phyloP scores from a whole-genome alignment of 2,113 vertebrate genomes.

The Marmota monax region DNA sequence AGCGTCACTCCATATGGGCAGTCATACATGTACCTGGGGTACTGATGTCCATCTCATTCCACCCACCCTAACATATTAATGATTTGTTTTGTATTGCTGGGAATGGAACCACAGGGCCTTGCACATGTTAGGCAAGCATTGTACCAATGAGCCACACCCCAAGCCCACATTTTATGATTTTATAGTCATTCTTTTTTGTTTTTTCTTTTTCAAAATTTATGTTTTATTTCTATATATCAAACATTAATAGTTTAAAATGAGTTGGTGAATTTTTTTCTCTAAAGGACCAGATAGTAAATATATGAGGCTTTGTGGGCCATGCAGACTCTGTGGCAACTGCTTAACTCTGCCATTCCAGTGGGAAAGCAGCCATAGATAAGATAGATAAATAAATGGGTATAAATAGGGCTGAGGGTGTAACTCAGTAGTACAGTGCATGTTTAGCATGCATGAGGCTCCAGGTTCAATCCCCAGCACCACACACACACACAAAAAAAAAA shows the following conservation, averaged over 20 bases:
- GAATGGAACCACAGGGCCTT: background rate
- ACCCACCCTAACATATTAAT: too few relatives aligned
- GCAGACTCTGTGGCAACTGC: background rate
- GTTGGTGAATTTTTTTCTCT: background rate
- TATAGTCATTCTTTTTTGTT: background rate
- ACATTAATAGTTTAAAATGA: background rate
- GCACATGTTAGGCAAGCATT: background rate
- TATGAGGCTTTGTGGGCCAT: background rate
- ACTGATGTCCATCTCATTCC: too few relatives aligned
- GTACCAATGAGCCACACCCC: background rate
- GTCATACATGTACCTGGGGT: too few relatives aligned
- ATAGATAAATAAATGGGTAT: background rate
- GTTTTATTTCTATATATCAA: background rate
- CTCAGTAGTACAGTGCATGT: background rate
- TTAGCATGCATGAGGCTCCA: background rate
- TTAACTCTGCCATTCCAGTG: background rate
- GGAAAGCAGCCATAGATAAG: background rate
- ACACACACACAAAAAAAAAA: too few relatives aligned
- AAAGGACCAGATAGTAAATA: background rate
- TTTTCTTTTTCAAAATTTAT: background rate
- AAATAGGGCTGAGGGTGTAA: background rate
- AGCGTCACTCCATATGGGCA: too few relatives aligned
- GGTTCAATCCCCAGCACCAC: background rate
- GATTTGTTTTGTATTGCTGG: background rate
- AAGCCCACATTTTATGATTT: background rate